Evolutionary conservation across 2,113 vertebrate species (phyloP).

Genomic region (Xiphorhynchus elegans): DNA sequence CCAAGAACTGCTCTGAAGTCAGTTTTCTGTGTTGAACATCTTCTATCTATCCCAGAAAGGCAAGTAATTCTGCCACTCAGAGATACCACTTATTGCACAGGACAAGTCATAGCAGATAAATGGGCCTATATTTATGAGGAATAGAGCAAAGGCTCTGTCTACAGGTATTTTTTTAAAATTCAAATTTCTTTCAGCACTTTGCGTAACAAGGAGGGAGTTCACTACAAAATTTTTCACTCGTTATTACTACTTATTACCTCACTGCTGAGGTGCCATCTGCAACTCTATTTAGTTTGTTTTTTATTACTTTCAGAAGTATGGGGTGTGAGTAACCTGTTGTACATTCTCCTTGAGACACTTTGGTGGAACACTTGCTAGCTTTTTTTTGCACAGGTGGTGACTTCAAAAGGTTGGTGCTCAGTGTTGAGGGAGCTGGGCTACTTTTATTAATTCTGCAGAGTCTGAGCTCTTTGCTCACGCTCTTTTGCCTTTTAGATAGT

Average conservation of each 20-base stretch:
- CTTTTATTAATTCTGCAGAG: neutral
- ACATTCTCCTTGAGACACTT: neutral
- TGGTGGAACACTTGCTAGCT: neutral
- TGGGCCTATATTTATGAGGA: neutral
- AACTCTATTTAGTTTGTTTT: neutral
- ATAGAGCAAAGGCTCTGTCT: neutral
- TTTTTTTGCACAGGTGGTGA: neutral
- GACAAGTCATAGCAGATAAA: neutral
- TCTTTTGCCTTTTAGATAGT: neutral
- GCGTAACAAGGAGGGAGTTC: neutral
- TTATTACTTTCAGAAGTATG: neutral
- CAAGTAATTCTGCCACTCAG: neutral
- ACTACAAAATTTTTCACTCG: neutral
- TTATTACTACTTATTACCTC: neutral
- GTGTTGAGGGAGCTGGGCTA: neutral
- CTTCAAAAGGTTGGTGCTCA: neutral
- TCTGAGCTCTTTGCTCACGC: neutral
- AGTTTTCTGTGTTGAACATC: neutral
- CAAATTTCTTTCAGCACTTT: neutral
- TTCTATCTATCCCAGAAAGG: neutral
- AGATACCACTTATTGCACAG: neutral
- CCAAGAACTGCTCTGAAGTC: neutral
- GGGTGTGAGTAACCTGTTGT: neutral
- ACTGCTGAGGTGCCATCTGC: neutral
- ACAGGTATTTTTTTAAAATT: neutral